Evolutionary conservation across 2,797 vertebrate genomes (phyloP).

Genomic region (Cyprinella venusta): DNA sequence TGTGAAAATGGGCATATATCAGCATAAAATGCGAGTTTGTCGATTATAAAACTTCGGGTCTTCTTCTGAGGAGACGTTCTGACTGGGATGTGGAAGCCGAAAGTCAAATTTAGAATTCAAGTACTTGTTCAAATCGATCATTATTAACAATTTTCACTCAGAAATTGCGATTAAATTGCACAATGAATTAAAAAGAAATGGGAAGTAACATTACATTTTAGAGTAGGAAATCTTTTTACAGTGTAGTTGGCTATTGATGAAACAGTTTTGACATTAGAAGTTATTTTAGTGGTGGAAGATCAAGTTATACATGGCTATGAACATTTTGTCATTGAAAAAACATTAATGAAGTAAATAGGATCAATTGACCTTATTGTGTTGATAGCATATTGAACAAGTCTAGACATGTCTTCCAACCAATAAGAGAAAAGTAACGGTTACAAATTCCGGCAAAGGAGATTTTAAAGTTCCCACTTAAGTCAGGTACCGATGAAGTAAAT

Average conservation of each 20-base stretch:
- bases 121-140: background rate
- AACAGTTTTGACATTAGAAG: background rate
- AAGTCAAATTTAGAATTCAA: background rate
- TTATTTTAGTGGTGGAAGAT: background rate
- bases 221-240: background rate
- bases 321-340: background rate
- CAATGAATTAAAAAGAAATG: background rate
- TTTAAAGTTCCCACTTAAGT: conserved; percentile 23
- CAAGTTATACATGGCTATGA: background rate
- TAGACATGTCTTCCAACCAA: background rate
- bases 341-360: conserved; percentile 4
- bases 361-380: background rate
- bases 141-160: background rate
- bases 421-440: background rate
- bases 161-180: background rate
- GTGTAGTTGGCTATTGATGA: background rate
- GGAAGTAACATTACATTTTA: background rate
- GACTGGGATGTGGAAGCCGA: background rate
- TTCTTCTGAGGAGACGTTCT: background rate
- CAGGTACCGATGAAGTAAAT: conserved; percentile 21
- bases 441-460: background rate
- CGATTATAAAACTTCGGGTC: background rate
- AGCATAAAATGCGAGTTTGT: background rate
- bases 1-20: background rate
- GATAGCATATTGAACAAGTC: background rate